These are phyloP conservation scores for Neogale vison DNA, from an alignment of 2,113 vertebrate species.

Conservation along the genomic window DNA sequence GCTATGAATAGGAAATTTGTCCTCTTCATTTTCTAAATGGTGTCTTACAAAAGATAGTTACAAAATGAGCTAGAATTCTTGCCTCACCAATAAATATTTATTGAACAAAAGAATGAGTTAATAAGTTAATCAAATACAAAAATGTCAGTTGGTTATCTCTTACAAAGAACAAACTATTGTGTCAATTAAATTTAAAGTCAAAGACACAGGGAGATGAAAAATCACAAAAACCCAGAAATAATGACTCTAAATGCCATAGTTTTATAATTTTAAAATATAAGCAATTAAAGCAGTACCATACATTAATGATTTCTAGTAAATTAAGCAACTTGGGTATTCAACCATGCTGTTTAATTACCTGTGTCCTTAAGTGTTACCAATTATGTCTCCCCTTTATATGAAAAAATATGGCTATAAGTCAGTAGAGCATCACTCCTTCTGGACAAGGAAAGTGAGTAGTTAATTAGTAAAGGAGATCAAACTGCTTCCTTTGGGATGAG, in stretches of 20 bases:
- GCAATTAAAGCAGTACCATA: slow-evolving; percentile 40
- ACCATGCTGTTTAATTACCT: slow-evolving; percentile 60
- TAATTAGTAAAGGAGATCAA: slow-evolving; percentile 45
- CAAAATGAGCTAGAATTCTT: background rate
- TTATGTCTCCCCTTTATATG: slow-evolving; percentile 51
- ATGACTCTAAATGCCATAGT: slow-evolving; percentile 41
- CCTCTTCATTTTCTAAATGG: background rate
- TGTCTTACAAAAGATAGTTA: background rate
- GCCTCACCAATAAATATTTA: background rate
- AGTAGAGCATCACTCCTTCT: background rate
- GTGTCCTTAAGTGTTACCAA: slow-evolving; percentile 60
- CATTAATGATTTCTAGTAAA: slow-evolving; percentile 60
- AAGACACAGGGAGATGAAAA: slow-evolving; percentile 1
- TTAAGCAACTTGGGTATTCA: slow-evolving; percentile 63
- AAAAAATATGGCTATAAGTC: slow-evolving; percentile 28
- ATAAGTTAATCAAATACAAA: slow-evolving; percentile 19
- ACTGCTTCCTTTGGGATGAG: background rate
- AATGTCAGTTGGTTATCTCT: background rate
- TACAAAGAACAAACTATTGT: slow-evolving; percentile 6
- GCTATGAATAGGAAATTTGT: background rate
- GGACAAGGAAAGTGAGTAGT: background rate
- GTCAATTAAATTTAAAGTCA: slow-evolving; percentile 10
- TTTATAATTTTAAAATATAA: slow-evolving; percentile 52
- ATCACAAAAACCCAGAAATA: slow-evolving; percentile 11
- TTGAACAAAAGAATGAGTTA: background rate